Evolutionary conservation across 2,797 vertebrate genomes (phyloP).

Genomic region (Peromyscus eremicus): DNA sequence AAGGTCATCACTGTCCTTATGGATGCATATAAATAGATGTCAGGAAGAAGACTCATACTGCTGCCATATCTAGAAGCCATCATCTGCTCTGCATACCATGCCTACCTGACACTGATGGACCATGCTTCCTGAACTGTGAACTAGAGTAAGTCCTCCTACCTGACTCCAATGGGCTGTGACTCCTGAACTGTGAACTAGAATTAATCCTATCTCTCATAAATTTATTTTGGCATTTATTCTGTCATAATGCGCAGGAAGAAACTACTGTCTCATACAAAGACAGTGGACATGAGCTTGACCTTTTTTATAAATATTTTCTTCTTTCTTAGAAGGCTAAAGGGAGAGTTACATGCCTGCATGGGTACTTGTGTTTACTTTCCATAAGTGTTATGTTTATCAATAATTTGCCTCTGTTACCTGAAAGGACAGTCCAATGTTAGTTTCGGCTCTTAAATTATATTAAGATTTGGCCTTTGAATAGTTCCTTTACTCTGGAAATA

Average conservation of each 20-base stretch:
- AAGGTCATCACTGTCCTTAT: background rate
- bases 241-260: background rate
- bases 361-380: accelerated
- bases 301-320: background rate
- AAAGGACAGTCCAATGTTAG: background rate
- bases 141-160: background rate
- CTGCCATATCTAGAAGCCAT: background rate
- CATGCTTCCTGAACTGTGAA: background rate
- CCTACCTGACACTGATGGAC: background rate
- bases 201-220: background rate
- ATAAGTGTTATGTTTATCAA: background rate
- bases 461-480: background rate
- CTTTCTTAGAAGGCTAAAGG: background rate
- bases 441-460: background rate
- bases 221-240: background rate
- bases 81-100: too few species aligned
- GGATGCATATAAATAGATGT: background rate
- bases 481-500: accelerated
- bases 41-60: background rate
- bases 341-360: accelerated
- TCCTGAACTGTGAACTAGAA: background rate
- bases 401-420: background rate
- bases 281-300: background rate
- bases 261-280: background rate
- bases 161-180: background rate